phyloP scores from a whole-genome alignment of 2,113 vertebrate species.

The Sebastes schlegelii region DNA sequence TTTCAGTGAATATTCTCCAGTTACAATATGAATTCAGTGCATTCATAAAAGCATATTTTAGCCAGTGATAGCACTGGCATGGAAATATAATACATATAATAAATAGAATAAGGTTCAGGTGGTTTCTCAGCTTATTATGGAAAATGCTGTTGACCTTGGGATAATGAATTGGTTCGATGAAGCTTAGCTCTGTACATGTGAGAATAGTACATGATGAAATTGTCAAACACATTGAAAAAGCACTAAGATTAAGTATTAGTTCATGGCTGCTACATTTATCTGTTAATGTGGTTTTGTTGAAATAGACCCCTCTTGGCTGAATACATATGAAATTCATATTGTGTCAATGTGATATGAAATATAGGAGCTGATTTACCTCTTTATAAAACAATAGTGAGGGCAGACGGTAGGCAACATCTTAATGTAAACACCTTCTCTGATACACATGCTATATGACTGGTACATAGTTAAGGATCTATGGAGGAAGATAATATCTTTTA shows the following conservation, averaged over 20 bases:
- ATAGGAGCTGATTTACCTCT: neutral
- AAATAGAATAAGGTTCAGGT: neutral
- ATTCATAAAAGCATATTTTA: neutral
- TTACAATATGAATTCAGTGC: neutral
- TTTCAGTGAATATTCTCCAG: slow-evolving; percentile 7
- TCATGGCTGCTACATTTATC: neutral
- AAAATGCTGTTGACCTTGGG: neutral
- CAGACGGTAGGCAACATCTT: neutral
- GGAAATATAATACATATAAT: neutral
- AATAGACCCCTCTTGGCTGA: neutral
- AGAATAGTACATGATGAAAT: neutral
- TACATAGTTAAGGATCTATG: too few species aligned
- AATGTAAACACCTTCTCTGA: too few species aligned
- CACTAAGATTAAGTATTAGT: neutral
- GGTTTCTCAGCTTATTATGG: neutral
- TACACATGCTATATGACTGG: too few species aligned
- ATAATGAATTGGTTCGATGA: neutral
- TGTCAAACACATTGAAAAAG: neutral
- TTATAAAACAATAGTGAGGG: neutral
- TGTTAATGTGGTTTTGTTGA: neutral
- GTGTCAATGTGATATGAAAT: too few species aligned
- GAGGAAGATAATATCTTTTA: too few species aligned
- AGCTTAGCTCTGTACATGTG: neutral
- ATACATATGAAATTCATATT: neutral
- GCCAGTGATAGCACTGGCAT: neutral